Conservation (phyloP, 2,113 vertebrate species). For the Sorex fumeus region DNA sequence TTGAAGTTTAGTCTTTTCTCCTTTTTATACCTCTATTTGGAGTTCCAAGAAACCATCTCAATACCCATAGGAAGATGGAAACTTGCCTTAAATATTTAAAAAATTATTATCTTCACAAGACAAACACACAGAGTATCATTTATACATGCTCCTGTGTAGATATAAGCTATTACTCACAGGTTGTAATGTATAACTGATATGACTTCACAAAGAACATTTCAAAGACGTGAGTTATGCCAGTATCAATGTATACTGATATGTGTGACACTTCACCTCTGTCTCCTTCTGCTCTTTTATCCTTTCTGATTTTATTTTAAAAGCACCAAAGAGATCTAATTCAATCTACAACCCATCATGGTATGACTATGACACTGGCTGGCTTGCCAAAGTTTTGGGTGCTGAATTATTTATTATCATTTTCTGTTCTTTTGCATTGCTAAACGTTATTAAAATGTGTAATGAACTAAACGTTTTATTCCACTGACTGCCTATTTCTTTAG, state of each 20-base stretch:
- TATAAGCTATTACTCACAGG: constrained; percentile 18
- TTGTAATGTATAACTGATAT: constrained; percentile 61
- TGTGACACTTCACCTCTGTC: constrained; percentile 27
- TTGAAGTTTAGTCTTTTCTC: constrained; percentile 49
- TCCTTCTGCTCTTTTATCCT: constrained; percentile 33
- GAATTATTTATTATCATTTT: constrained; percentile 53
- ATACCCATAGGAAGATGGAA: not conserved
- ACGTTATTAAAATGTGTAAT: constrained; percentile 49
- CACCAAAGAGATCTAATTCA: constrained; percentile 46
- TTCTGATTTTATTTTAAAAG: constrained; percentile 45
- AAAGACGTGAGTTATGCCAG: constrained; percentile 41
- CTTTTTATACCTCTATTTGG: constrained; percentile 32
- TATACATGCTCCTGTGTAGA: constrained; percentile 37
- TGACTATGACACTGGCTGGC: not conserved
- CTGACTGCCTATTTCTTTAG: constrained; percentile 39
- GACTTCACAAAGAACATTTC: constrained; percentile 51
- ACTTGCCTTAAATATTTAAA: constrained; percentile 62
- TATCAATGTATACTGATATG: constrained; percentile 39
- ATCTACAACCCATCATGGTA: not conserved
- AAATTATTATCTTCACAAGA: constrained; percentile 61
- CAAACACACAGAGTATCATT: constrained; percentile 52
- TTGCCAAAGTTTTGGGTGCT: constrained; percentile 54
- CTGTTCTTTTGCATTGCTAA: constrained; percentile 49
- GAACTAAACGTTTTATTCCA: constrained; percentile 43
- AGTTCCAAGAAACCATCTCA: constrained; percentile 37